Evolutionary conservation across 2,113 vertebrate species (phyloP).

Genomic region (Apistogramma diplotaenia): DNA sequence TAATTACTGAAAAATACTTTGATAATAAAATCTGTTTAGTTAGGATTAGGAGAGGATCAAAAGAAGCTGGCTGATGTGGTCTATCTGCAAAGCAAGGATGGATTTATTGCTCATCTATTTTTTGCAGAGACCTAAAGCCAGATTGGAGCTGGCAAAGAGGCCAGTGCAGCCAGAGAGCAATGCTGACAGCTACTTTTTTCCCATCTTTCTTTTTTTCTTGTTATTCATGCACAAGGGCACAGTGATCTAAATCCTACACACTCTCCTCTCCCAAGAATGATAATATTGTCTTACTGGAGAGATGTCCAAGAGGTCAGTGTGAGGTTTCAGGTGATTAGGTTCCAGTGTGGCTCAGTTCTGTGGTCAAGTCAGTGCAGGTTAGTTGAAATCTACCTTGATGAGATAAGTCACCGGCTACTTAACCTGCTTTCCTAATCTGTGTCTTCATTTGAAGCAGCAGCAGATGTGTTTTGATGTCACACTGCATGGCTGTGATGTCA

Average conservation of each 20-base stretch:
- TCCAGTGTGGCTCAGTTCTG: not conserved
- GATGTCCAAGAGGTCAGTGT: not conserved
- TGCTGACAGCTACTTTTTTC: not conserved
- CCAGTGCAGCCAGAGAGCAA: not conserved
- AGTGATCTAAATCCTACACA: not conserved
- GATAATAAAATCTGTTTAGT: too few relatives aligned
- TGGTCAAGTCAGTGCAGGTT: constrained; percentile 24
- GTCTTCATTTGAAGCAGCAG: constrained; percentile 6
- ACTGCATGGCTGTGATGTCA: not conserved
- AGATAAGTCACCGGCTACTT: constrained; percentile 39
- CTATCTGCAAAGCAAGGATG: not conserved
- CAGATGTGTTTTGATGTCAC: not conserved
- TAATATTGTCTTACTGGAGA: not conserved
- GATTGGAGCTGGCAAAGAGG: not conserved
- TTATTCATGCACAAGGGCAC: not conserved
- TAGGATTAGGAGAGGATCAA: not conserved
- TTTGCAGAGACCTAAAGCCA: not conserved
- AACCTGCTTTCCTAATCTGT: constrained; percentile 40
- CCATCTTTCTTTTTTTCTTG: not conserved
- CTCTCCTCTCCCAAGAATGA: not conserved
- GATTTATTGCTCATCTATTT: not conserved
- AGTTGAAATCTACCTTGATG: constrained; percentile 48
- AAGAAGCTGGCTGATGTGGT: not conserved
- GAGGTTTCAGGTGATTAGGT: not conserved
- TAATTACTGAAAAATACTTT: not conserved